Evolutionary conservation across 2,113 vertebrate genomes (phyloP).

Genomic region (Lota lota): DNA sequence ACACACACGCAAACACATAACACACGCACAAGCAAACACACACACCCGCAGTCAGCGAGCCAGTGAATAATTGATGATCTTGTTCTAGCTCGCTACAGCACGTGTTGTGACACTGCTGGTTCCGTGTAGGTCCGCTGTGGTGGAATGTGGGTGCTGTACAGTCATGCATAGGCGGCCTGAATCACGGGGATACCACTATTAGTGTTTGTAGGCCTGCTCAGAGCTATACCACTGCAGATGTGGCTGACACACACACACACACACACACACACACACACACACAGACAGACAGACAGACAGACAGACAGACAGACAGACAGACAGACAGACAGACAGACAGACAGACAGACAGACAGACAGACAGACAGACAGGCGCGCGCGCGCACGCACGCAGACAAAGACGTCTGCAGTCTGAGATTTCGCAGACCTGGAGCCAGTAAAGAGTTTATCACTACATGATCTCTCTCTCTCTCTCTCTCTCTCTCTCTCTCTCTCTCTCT

Average conservation of each 20-base stretch:
- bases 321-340: too few relatives aligned
- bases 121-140: constrained; percentile 38
- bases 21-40: background rate
- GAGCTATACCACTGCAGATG: too few relatives aligned
- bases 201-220: too few relatives aligned
- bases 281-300: too few relatives aligned
- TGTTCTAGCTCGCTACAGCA: constrained; percentile 32
- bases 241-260: too few relatives aligned
- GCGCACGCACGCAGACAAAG: too few relatives aligned
- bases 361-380: too few relatives aligned
- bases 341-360: too few relatives aligned
- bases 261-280: too few relatives aligned
- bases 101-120: background rate
- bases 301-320: too few relatives aligned
- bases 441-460: background rate
- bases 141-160: background rate
- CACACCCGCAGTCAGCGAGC: constrained; percentile 37
- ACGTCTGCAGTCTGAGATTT: background rate
- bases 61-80: constrained; percentile 54
- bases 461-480: constrained; percentile 14
- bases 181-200: too few relatives aligned
- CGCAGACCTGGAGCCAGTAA: background rate
- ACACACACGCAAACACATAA: background rate
- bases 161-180: background rate
- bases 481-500: background rate